Percentiles rank a stretch among this genome's conserved stretches.
phyloP scores from a whole-genome alignment of 2,113 vertebrate species.

The Cathartes aura region DNA sequence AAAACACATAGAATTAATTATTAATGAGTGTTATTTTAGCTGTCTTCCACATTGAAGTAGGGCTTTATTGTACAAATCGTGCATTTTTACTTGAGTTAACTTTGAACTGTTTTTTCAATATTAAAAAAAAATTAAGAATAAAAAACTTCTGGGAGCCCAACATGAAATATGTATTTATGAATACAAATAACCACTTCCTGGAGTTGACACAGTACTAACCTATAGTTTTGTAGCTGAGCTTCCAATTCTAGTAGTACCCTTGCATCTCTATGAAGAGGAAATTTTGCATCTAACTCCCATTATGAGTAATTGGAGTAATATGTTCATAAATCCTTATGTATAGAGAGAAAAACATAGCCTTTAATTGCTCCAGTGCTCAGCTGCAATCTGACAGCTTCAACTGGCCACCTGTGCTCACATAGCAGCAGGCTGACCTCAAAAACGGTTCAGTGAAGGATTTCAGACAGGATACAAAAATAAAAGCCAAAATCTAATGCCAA shows the following conservation, averaged over 20 bases:
- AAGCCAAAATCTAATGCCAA: background rate
- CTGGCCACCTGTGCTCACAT: background rate
- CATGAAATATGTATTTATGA: background rate
- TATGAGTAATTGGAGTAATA: background rate
- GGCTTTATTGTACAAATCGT: background rate
- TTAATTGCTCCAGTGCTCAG: slow-evolving; percentile 14
- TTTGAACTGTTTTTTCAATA: background rate
- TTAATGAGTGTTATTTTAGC: background rate
- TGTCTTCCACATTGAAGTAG: background rate
- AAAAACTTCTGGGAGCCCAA: background rate
- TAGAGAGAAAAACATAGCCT: background rate
- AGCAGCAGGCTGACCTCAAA: background rate
- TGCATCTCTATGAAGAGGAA: background rate
- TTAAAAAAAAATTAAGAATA: background rate
- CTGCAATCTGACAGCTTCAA: background rate
- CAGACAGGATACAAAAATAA: slow-evolving; percentile 14
- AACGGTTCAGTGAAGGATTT: background rate
- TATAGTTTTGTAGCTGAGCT: background rate
- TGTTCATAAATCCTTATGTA: background rate
- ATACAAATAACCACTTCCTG: background rate
- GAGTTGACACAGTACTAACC: background rate
- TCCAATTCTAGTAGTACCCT: background rate
- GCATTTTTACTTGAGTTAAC: background rate
- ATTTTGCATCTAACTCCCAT: slow-evolving; percentile 12
- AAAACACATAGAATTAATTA: background rate